phyloP scores from a whole-genome alignment of 2,888 invertebrate genomes.

The Andricus quercusramuli region DNA sequence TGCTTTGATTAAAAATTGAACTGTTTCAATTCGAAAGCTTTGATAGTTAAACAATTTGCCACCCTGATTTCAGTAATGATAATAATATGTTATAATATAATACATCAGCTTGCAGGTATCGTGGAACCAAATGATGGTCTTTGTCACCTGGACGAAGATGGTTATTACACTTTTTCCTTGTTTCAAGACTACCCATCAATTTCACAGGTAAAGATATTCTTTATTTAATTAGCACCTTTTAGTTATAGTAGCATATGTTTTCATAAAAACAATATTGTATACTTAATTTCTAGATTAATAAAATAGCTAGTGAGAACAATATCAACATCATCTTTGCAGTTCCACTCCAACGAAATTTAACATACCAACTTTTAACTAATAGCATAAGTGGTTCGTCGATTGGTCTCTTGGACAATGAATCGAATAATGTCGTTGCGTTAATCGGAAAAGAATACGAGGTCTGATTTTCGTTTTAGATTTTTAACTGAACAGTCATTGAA shows the following conservation, averaged over 20 bases:
- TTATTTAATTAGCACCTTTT: not conserved
- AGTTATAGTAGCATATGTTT: not conserved
- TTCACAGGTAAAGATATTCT: constrained; percentile 78
- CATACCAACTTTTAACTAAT: constrained; percentile 61
- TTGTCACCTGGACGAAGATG: constrained; percentile 82
- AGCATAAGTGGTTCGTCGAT: constrained; percentile 85
- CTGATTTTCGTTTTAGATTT: constrained; percentile 53
- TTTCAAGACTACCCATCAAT: constrained; percentile 90
- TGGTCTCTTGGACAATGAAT: constrained; percentile 83
- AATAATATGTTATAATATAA: not conserved
- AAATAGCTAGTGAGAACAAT: constrained; percentile 83
- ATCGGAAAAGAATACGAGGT: constrained; percentile 86
- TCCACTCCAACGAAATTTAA: constrained; percentile 74
- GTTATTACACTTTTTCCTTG: constrained; percentile 81
- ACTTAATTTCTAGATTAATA: constrained; percentile 81
- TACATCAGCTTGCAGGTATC: constrained; percentile 82
- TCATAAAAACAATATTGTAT: constrained; percentile 1
- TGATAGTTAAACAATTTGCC: too few species aligned
- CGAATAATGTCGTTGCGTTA: constrained; percentile 85
- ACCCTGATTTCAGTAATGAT: too few species aligned
- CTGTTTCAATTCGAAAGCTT: too few species aligned
- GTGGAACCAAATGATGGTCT: constrained; percentile 86
- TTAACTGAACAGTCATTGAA: too few species aligned
- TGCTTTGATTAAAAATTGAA: too few species aligned
- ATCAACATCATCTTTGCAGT: constrained; percentile 90